phyloP scores from a whole-genome alignment of 2,797 vertebrate genomes.

The Coilia nasus region DNA sequence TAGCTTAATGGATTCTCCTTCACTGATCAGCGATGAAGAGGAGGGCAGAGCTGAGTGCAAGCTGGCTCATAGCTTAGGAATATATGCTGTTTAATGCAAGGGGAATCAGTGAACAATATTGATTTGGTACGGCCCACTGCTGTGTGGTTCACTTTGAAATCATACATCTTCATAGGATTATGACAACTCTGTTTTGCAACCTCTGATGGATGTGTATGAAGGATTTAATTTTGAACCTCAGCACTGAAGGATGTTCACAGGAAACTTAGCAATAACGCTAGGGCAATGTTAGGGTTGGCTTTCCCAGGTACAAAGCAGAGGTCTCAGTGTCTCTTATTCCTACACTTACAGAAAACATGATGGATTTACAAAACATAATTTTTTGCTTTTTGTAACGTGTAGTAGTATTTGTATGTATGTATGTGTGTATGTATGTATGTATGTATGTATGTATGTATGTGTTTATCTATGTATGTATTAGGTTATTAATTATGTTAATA shows the following conservation, averaged over 20 bases:
- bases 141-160: background rate
- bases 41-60: slow-evolving; percentile 36
- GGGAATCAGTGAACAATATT: background rate
- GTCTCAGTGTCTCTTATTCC: slow-evolving; percentile 44
- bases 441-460: no score
- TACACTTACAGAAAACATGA: slow-evolving; percentile 61
- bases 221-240: background rate
- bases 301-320: slow-evolving; percentile 61
- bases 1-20: slow-evolving; percentile 49
- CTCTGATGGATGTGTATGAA: background rate
- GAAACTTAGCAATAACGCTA: background rate
- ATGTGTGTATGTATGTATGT: background rate
- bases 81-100: background rate
- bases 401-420: slow-evolving; percentile 29
- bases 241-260: background rate
- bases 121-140: background rate
- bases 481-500: background rate
- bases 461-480: background rate
- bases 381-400: slow-evolving; percentile 49
- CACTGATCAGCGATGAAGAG: slow-evolving; percentile 51
- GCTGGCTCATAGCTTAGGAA: background rate
- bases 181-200: background rate
- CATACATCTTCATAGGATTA: slow-evolving; percentile 12
- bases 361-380: slow-evolving; percentile 55
- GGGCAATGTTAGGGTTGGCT: slow-evolving; percentile 46